These are phyloP conservation scores for Argyresthia albistria DNA, from an alignment of 2,888 invertebrate genomes.

Conservation along the genomic window DNA sequence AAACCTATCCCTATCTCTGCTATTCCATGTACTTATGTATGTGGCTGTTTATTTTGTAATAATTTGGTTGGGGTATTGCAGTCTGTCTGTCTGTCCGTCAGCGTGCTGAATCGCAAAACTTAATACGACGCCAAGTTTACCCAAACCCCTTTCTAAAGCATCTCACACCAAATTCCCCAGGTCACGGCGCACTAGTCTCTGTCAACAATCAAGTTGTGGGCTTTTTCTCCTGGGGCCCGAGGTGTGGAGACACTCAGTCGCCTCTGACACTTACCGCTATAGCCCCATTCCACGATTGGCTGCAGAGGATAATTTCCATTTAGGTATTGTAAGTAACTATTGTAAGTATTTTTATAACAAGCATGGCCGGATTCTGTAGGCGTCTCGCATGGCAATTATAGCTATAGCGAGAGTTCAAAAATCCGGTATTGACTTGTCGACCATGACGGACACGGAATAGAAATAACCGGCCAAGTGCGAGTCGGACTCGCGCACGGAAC, in stretches of 20 bases:
- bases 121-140: background rate
- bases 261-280: conserved; percentile 25
- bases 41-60: background rate
- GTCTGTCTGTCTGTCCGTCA: background rate
- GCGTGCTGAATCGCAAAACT: background rate
- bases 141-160: background rate
- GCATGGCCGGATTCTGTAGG: too few relatives aligned
- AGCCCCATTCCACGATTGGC: conserved; percentile 32
- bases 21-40: background rate
- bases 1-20: background rate
- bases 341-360: background rate
- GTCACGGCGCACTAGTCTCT: conserved; percentile 32
- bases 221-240: conserved; percentile 45
- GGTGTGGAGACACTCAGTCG: conserved; percentile 22
- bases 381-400: too few relatives aligned
- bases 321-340: background rate
- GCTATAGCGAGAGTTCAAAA: too few relatives aligned
- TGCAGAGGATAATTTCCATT: conserved; percentile 21
- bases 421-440: too few relatives aligned
- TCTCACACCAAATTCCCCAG: conserved; percentile 20
- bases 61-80: too few relatives aligned
- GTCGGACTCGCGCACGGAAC: too few relatives aligned
- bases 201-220: conserved; percentile 26
- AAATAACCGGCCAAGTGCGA: too few relatives aligned
- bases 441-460: too few relatives aligned